Percentiles rank a stretch among this genome's conserved stretches.
Conservation (phyloP, 2,113 vertebrate genomes). For the Callipepla squamata region DNA sequence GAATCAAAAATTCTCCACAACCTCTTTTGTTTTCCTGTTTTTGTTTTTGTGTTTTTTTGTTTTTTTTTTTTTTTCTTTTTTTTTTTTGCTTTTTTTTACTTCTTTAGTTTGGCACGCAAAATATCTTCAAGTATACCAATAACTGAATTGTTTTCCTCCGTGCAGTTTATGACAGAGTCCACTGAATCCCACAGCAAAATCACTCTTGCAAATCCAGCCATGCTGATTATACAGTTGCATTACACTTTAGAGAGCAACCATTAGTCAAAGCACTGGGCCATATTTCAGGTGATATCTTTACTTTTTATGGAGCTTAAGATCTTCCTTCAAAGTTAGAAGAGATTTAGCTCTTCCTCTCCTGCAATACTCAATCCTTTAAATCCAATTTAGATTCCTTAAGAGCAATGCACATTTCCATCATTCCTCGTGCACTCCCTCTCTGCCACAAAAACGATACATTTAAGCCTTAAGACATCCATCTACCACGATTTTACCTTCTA, state of each 20-base stretch:
- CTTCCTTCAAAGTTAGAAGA: neutral
- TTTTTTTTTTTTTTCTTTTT: too few relatives aligned
- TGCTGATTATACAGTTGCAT: neutral
- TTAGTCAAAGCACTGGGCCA: neutral
- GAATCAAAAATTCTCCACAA: too few relatives aligned
- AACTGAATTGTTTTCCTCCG: neutral
- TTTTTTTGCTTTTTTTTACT: neutral
- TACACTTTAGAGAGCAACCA: neutral
- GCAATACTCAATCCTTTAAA: neutral
- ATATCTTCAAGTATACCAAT: neutral
- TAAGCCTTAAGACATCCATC: neutral
- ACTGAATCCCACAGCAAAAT: neutral
- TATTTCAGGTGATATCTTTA: neutral
- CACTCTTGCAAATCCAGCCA: neutral
- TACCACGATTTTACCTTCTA: neutral
- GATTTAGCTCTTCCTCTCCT: neutral
- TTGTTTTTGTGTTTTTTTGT: too few relatives aligned
- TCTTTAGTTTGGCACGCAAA: neutral
- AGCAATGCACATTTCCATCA: neutral
- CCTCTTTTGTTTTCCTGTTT: too few relatives aligned
- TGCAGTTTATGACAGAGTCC: rapidly evolving
- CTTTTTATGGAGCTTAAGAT: neutral
- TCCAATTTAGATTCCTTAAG: neutral
- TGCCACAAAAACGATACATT: neutral
- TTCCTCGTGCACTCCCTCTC: neutral